These are phyloP conservation scores for Stenopsyche tienmushanensis DNA, from an alignment of 1,140 invertebrate genomes.

Conservation along the genomic window DNA sequence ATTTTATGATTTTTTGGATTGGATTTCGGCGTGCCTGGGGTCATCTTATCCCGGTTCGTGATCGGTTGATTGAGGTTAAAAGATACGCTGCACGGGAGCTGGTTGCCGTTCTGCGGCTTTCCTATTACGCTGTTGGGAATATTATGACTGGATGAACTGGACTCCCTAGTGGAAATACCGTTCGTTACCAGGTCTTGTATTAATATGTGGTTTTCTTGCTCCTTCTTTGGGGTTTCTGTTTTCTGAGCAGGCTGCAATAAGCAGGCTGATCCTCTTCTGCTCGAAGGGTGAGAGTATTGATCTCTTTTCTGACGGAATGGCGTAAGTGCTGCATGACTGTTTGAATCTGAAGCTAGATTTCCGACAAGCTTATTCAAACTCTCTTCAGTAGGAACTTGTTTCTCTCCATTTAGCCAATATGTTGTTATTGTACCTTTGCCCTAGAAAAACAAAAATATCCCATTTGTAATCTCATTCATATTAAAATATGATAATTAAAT, in stretches of 20 bases:
- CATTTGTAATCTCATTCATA: too few species aligned
- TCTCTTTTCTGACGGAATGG: constrained; percentile 51
- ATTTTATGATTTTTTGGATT: constrained; percentile 47
- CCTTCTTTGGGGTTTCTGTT: constrained; percentile 36
- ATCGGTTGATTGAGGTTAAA: constrained; percentile 9
- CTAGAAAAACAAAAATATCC: constrained; percentile 48
- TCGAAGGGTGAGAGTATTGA: constrained; percentile 48
- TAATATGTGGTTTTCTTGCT: constrained; percentile 47
- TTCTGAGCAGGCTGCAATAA: constrained; percentile 43
- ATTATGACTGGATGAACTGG: constrained; percentile 50
- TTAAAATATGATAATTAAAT: too few species aligned
- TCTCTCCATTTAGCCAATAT: constrained; percentile 83
- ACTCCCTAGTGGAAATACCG: constrained; percentile 45
- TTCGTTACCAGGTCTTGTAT: constrained; percentile 49
- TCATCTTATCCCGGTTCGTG: neutral
- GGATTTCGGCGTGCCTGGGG: constrained; percentile 13
- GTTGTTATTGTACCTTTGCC: constrained; percentile 86
- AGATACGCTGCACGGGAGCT: constrained; percentile 11
- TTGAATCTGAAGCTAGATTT: neutral
- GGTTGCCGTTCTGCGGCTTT: neutral
- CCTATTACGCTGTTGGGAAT: constrained; percentile 45
- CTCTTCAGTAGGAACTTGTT: constrained; percentile 31
- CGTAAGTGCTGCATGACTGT: constrained; percentile 39
- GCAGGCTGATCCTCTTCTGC: constrained; percentile 51
- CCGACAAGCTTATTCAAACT: neutral